Evolutionary conservation across 2,888 invertebrate species (phyloP).

Genomic region (Eupithecia tripunctaria): DNA sequence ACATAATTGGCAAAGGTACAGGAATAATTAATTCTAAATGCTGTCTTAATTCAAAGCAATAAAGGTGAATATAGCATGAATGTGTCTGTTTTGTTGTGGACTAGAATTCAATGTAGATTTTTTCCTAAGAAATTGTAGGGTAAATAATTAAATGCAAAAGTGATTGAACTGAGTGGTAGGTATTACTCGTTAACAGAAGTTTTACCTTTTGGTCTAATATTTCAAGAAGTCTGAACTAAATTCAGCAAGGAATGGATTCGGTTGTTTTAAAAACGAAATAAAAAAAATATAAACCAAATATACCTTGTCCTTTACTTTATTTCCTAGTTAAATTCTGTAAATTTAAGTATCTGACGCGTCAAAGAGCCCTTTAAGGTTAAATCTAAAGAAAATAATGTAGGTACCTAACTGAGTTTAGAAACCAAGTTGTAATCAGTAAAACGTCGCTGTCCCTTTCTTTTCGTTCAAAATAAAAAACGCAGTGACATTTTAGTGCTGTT

Average conservation of each 20-base stretch:
- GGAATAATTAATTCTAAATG: background rate
- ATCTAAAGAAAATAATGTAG: background rate
- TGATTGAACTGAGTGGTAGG: background rate
- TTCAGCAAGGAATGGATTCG: background rate
- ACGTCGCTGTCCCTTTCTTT: background rate
- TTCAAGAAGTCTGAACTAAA: background rate
- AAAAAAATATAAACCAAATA: too few relatives aligned
- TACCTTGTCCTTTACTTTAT: background rate
- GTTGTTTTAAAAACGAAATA: background rate
- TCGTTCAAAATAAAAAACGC: background rate
- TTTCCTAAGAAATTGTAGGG: background rate
- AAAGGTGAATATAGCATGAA: slow-evolving; percentile 1
- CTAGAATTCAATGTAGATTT: background rate
- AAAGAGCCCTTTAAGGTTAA: background rate
- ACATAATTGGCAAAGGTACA: background rate
- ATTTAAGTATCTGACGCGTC: background rate
- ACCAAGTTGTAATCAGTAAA: background rate
- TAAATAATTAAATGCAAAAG: background rate
- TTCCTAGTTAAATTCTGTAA: background rate
- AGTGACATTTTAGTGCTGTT: background rate
- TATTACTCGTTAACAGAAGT: background rate
- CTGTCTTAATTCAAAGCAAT: background rate
- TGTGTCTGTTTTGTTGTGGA: background rate
- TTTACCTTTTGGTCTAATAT: background rate
- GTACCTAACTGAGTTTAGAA: background rate